Base-by-base conservation (phyloP, 1,140 invertebrate species). In the Nebria ingens region DNA sequence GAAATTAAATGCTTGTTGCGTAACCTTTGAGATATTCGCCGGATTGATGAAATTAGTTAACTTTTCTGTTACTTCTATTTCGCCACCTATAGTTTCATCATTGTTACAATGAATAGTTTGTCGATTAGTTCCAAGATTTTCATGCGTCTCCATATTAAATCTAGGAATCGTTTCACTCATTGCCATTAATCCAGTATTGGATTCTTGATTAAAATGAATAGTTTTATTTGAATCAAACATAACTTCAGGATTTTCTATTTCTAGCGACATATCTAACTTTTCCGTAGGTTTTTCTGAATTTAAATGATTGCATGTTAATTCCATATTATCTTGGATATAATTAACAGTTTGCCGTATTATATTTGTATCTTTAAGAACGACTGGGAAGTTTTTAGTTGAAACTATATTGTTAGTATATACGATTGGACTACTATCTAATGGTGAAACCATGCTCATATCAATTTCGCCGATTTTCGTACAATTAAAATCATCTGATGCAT, bases 401-500 rank as follows among this genome's bases (percentile, higher is more conserved):
- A 6, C 25, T 34, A n/a, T 9, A 34, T 34, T 34, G 3, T 9
- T 45, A 12, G 40, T 45, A 12, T 45, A 9, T 45, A 45, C 9
- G 6, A 9, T n/a, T 12, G 9, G 9, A 12, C 9, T 45, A 17
- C 15, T 17, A 12, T 4, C 4, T 12, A 12, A 17, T 45, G 9
- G 40, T 17, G 9, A 9, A 12, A 12, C 40, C 3, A 45, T 4
- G 17, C 40, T 45, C 9, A 17, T 6, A 45, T 45, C 40, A 45
- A 17, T 12, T 12, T 4, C 17, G 17, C 15, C 9, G 6, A 45
- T 45, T 45, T 17, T 45, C 17, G 40, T 45, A 17, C 40, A 45
- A 45, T 45, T 45, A 4, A 45, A 45, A 45, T 45, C 15, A 45
- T 45, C 40, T 34, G 25, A 34, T n/a, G n/a, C n/a, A 34, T 34